Base-by-base conservation (phyloP, 2,888 invertebrate genomes). In the Caenorhabditis wallacei region DNA sequence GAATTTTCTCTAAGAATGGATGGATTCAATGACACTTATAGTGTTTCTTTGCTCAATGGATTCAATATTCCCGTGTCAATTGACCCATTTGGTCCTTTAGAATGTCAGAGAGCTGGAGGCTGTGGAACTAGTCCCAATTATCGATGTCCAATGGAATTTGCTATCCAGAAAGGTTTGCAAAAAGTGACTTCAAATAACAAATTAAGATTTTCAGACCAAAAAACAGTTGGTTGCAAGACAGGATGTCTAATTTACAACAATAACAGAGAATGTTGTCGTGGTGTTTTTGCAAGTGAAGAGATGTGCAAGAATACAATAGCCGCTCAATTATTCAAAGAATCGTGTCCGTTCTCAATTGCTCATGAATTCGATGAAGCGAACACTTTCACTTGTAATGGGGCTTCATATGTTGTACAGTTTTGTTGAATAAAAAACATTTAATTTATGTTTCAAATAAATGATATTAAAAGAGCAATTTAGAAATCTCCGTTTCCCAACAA, bases 261-360 rank as follows among this genome's bases (percentile, higher is more conserved):
- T 0, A 93, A 93, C 82, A 89, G 93, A 82, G 93, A 93, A 85
- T 94, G 94, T 88, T 94, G 94, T 86, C 90, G 93, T 24, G 93
- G 93, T 2, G 90, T 90, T 0, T 92, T 93, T 80, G 90, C 91
- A 20, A 90, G 85, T 5, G 93, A 93, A 1, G 89, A 92, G 53
- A 93, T 92, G 13, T 94, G 94, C 88, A 90, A 92, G 30, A 90
- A 92, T 0, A 82, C 87, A 43, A 85, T 93, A 75, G 93, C 93
- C 84, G 93, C 93, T 56, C 70, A 88, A 3, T 92, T 92, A 72
- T 93, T 94, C 91, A 94, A 94, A 86, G 75, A 87, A 0, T 89
- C 92, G n/a, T 94, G 94, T 86, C 94, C 94, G 1, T 92, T 93
- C 63, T 93, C 94, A 8, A 94, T 94, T 90, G 93, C 93, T 79